Base-by-base conservation (phyloP, 2,888 invertebrate genomes). In the Anoncus sp. region DNA sequence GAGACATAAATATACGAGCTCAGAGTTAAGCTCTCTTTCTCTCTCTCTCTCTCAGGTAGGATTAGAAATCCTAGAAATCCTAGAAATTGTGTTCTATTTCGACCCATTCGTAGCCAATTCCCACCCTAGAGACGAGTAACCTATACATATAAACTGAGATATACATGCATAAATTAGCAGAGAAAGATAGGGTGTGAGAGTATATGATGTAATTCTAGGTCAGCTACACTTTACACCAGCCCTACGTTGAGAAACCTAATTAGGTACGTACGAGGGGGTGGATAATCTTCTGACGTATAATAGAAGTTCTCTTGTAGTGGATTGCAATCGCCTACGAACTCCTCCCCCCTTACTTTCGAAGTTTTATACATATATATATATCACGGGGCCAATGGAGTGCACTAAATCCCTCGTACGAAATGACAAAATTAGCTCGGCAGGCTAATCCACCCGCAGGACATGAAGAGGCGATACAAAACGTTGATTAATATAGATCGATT, bases 161-260 rank as follows among this genome's bases (percentile, higher is more conserved):
- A 31, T 31, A 31, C 31, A 31, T 31, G 7, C 5, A 4, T 4
- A 31, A 7, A 7, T 4, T 31, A 6, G 31, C 4, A 38, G 12
- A 9, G 24, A 45, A 27, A 43, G 22, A 45, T 43, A 22, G 35
- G 43, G 40, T 38, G n/a, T n/a, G n/a, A 16, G 24, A n/a, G 38
- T 24, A 18, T 14, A 18, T 62, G 18, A 18, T 31, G 38, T 69
- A 51, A 73, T 65, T 63, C 22, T 45, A n/a, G 55, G 80, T 80
- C 75, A 79, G 66, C 81, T 55, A 83, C 79, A 82, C 78, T 81
- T 84, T 81, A 81, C 83, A 82, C 83, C 77, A 76, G 74, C 63
- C 57, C 38, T 72, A 31, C 10, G 43, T 35, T 35, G 69, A 49
- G 79, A 71, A 74, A 82, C 75, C 63, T 82, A 84, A 85, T 85